These are phyloP conservation scores for Geopemphigus sp. DNA, from an alignment of 1,140 invertebrate genomes.

Conservation along the genomic window DNA sequence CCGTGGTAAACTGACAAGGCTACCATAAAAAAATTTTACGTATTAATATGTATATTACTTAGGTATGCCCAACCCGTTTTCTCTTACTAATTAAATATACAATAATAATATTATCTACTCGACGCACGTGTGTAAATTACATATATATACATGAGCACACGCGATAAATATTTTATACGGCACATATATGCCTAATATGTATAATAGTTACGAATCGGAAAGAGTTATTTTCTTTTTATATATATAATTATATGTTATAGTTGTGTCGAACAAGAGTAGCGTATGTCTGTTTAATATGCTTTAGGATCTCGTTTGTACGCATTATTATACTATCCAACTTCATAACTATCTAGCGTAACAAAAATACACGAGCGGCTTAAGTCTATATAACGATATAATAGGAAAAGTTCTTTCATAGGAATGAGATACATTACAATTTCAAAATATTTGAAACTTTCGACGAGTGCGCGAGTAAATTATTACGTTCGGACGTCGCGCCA, in stretches of 20 bases:
- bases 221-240: background rate
- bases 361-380: background rate
- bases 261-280: background rate
- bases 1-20: background rate
- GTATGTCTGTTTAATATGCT: background rate
- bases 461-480: background rate
- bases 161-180: too few species aligned
- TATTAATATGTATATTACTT: background rate
- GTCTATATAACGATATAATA: background rate
- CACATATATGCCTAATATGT: too few species aligned
- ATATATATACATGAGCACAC: background rate
- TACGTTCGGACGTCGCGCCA: background rate
- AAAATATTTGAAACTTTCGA: background rate
- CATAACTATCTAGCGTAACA: background rate
- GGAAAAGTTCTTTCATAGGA: background rate
- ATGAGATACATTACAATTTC: background rate
- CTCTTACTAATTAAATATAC: slow-evolving; percentile 3
- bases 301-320: background rate
- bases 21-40: background rate
- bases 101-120: background rate
- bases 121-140: too few species aligned
- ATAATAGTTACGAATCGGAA: background rate
- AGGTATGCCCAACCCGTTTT: background rate
- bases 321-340: background rate
- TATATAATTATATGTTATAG: background rate